Conservation (phyloP, 2,113 vertebrate genomes). For the Ceyx cyanopectus region DNA sequence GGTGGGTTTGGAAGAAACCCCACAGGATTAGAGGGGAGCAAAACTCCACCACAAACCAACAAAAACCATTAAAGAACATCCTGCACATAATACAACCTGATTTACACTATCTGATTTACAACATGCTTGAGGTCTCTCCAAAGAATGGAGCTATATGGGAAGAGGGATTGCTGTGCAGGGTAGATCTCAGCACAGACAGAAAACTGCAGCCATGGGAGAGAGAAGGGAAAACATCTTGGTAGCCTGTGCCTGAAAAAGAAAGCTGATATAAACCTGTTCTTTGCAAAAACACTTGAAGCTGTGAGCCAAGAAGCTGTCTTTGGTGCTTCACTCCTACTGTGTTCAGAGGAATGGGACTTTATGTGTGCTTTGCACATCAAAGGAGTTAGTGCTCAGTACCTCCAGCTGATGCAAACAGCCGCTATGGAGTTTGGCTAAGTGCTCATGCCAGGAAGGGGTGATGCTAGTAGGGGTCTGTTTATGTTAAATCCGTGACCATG, state of each 20-base stretch:
- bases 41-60: background rate
- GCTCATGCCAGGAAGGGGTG: background rate
- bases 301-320: conserved; percentile 59
- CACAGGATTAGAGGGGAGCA: background rate
- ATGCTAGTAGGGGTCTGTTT: conserved; percentile 15
- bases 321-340: conserved; percentile 61
- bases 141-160: background rate
- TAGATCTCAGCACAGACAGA: background rate
- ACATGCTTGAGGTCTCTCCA: background rate
- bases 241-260: background rate
- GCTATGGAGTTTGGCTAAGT: conserved; percentile 37
- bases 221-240: background rate
- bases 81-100: accelerated
- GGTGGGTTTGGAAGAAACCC: background rate
- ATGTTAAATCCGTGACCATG: background rate
- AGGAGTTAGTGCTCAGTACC: conserved; percentile 14
- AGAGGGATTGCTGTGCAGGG: background rate
- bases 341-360: conserved; percentile 46
- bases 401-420: conserved; percentile 62
- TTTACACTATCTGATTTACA: background rate
- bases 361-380: conserved; percentile 52
- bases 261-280: conserved; percentile 34
- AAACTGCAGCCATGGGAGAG: background rate
- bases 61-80: background rate
- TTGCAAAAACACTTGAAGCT: conserved; percentile 8